A percentile compares a stretch with the other conserved stretches of the same genome.
Evolutionary conservation across 2,888 invertebrate genomes (phyloP).

Genomic region (Lasioglossum malachurum): DNA sequence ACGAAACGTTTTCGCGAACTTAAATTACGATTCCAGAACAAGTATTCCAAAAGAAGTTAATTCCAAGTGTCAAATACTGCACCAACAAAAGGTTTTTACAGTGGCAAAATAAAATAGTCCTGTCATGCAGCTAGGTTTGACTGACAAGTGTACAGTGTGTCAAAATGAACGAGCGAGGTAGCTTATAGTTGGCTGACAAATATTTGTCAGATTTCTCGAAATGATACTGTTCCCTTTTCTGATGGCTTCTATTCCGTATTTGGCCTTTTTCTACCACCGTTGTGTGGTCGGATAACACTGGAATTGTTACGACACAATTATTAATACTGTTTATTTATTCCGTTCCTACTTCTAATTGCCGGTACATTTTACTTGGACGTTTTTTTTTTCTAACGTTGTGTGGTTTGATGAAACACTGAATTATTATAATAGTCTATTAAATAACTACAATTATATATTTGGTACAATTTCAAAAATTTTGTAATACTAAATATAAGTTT

Average conservation of each 20-base stretch:
- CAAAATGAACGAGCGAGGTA: neutral
- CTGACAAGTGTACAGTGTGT: constrained; percentile 6
- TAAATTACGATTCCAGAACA: neutral
- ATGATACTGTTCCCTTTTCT: neutral
- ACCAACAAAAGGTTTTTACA: neutral
- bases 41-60: neutral
- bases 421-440: neutral
- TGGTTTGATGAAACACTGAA: neutral
- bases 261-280: neutral
- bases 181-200: neutral
- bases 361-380: too few species aligned
- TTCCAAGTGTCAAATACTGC: neutral
- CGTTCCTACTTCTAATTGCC: neutral
- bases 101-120: neutral
- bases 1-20: neutral
- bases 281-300: neutral
- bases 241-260: neutral
- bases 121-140: neutral
- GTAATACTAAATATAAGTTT: neutral
- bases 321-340: neutral
- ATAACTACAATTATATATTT: neutral
- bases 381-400: neutral
- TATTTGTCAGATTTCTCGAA: neutral
- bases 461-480: neutral
- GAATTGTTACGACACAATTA: neutral